These are phyloP conservation scores for Cepaea nemoralis DNA, from an alignment of 1,140 invertebrate species.

Conservation along the genomic window DNA sequence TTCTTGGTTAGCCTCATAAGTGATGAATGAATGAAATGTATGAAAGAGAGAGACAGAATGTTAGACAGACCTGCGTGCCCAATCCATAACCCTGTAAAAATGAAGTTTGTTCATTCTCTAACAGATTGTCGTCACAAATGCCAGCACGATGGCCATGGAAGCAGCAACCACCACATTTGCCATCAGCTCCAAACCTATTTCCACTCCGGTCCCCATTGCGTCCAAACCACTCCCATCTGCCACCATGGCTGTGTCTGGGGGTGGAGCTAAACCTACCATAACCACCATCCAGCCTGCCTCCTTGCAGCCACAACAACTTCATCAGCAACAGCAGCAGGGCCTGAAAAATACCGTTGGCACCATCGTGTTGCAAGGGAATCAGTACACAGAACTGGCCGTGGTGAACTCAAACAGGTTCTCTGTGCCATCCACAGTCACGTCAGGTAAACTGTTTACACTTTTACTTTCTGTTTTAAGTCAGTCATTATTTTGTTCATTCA, in stretches of 20 bases:
- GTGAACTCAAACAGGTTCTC: conserved; percentile 47
- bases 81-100: too few relatives aligned
- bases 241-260: conserved; percentile 38
- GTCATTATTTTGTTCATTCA: too few relatives aligned
- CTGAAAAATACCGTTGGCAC: conserved; percentile 45
- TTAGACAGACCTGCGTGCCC: too few relatives aligned
- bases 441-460: too few relatives aligned
- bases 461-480: too few relatives aligned
- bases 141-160: conserved; percentile 12
- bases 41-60: too few relatives aligned
- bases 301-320: conserved; percentile 48
- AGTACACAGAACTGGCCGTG: conserved; percentile 47
- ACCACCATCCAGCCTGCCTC: conserved; percentile 37
- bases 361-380: conserved; percentile 40
- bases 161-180: conserved; percentile 56
- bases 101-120: too few relatives aligned
- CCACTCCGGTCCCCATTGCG: conserved; percentile 64
- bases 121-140: conserved; percentile 28
- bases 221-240: conserved; percentile 75
- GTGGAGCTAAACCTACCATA: conserved; percentile 34
- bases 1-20: too few relatives aligned
- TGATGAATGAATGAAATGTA: too few relatives aligned
- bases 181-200: conserved; percentile 63
- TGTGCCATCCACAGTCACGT: neutral
- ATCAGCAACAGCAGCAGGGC: conserved; percentile 44